phyloP scores from a whole-genome alignment of 2,888 invertebrate genomes.

The Amphipoea lucens region DNA sequence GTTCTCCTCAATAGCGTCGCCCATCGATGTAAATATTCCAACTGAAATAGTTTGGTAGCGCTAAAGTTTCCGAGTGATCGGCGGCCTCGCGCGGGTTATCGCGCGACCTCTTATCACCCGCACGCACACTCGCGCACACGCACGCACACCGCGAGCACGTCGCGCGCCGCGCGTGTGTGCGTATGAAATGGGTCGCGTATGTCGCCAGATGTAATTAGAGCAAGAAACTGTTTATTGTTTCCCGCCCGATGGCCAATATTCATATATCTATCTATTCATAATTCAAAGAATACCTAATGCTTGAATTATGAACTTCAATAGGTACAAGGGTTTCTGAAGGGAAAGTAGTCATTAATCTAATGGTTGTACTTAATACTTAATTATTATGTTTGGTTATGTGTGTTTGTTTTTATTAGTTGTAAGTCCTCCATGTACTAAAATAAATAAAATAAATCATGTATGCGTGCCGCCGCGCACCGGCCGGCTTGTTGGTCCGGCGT shows the following conservation, averaged over 20 bases:
- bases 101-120: constrained; percentile 80
- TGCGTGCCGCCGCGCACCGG: not conserved
- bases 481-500: constrained; percentile 9
- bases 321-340: constrained; percentile 1
- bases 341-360: constrained; percentile 7
- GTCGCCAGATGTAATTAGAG: constrained; percentile 78
- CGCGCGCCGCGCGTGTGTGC: constrained; percentile 42
- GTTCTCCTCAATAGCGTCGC: not conserved
- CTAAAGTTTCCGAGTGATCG: constrained; percentile 47
- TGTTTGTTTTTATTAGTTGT: too few relatives aligned
- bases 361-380: not conserved
- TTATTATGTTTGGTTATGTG: not conserved
- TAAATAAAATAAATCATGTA: constrained; percentile 16
- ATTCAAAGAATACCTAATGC: not conserved
- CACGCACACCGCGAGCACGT: constrained; percentile 11
- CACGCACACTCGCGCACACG: constrained; percentile 60
- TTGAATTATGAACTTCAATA: constrained; percentile 38
- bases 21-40: constrained; percentile 16
- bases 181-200: constrained; percentile 75
- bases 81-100: constrained; percentile 76
- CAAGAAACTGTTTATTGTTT: constrained; percentile 77
- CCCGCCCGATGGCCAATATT: constrained; percentile 59
- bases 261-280: constrained; percentile 40
- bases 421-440: too few relatives aligned
- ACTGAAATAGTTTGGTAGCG: constrained; percentile 36